phyloP scores from a whole-genome alignment of 30 jellyfish, hydroid and myxozoan genomes.

The Aurelia aurita complex sp. Pacific region DNA sequence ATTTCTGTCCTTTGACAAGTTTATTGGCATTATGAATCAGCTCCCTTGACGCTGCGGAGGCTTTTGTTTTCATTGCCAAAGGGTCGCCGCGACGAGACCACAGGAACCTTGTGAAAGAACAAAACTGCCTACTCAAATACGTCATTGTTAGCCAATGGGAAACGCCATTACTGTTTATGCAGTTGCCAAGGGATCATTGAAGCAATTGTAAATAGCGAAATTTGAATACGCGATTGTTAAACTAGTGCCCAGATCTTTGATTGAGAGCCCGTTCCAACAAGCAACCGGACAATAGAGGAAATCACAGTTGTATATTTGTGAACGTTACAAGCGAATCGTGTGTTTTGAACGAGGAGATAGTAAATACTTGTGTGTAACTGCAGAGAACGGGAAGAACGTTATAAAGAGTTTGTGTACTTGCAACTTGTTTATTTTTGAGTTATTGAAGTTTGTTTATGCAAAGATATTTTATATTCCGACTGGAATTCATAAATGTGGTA shows the following conservation, averaged over 20 bases:
- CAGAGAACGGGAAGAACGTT: background rate
- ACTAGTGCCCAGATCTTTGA: constrained; percentile 45
- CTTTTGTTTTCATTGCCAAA: background rate
- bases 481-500: too few species aligned
- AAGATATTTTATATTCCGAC: too few species aligned
- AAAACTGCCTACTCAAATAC: constrained; percentile 45
- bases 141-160: background rate
- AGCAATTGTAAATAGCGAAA: constrained; percentile 32
- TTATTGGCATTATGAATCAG: too few species aligned
- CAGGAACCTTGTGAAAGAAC: constrained; percentile 17
- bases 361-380: background rate
- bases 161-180: constrained; percentile 42
- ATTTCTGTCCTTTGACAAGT: too few species aligned
- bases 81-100: constrained; percentile 37
- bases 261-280: constrained; percentile 21
- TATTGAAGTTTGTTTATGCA: background rate
- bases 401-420: background rate
- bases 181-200: constrained; percentile 55
- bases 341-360: background rate
- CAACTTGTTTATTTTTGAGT: background rate
- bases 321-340: constrained; percentile 9
- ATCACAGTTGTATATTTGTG: constrained; percentile 42
- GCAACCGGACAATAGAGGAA: constrained; percentile 60
- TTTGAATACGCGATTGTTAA: constrained; percentile 44
- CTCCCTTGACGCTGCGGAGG: background rate